These are phyloP conservation scores for Nowickia ferox DNA, from an alignment of 2,888 invertebrate species.

Conservation along the genomic window DNA sequence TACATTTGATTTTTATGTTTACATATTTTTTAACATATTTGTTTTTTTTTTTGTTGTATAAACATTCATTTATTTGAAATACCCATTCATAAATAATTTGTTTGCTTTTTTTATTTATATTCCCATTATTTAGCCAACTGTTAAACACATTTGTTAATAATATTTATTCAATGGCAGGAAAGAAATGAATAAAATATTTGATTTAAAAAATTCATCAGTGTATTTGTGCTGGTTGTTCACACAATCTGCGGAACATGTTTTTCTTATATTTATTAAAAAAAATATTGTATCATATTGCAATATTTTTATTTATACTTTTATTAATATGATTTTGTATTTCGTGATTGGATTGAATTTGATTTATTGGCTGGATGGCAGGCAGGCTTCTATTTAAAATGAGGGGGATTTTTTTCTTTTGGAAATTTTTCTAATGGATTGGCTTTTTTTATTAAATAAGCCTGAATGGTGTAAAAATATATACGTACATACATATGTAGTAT, in stretches of 20 bases:
- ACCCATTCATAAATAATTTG: slow-evolving; percentile 19
- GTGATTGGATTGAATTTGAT: neutral
- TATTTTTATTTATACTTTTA: neutral
- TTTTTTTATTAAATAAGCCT: too few species aligned
- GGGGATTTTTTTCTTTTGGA: too few species aligned
- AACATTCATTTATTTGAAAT: slow-evolving; percentile 21
- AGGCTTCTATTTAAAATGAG: too few species aligned
- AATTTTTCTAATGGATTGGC: too few species aligned
- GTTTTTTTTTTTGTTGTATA: neutral
- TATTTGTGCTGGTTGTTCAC: neutral
- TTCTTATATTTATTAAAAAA: neutral
- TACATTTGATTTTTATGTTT: too few species aligned
- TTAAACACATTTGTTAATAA: slow-evolving; percentile 44
- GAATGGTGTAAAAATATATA: too few species aligned
- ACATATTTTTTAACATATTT: neutral
- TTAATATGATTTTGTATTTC: slow-evolving; percentile 1
- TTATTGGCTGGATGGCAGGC: neutral
- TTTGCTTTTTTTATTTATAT: neutral
- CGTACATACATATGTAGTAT: too few species aligned
- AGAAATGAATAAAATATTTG: slow-evolving; percentile 39
- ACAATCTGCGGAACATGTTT: slow-evolving; percentile 30
- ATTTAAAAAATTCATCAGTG: neutral
- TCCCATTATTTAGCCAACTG: slow-evolving; percentile 29
- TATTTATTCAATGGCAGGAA: slow-evolving; percentile 39
- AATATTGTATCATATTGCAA: slow-evolving; percentile 2